Conservation (phyloP, 53 echinoderm and acorn worm species). For the Antedon mediterranea region DNA sequence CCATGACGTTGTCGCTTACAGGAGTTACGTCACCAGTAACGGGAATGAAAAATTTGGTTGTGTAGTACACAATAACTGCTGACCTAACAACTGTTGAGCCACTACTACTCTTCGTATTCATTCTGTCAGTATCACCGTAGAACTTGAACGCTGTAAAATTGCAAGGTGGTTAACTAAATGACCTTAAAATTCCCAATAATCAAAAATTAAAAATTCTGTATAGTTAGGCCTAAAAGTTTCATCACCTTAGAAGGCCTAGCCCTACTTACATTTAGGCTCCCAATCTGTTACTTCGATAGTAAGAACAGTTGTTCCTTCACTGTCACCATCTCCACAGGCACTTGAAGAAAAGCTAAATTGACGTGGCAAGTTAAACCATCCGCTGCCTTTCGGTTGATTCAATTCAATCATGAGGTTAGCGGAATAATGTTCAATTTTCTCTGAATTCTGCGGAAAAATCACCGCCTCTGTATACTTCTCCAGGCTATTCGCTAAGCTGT, state of each 20-base stretch:
- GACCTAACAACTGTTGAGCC: slow-evolving; percentile 7
- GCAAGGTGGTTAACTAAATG: too few species aligned
- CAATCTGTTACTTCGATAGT: not conserved
- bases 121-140: not conserved
- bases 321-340: not conserved
- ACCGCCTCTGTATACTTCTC: slow-evolving; percentile 51
- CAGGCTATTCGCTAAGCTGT: slow-evolving; percentile 45
- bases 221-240: too few species aligned
- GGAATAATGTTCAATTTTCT: not conserved
- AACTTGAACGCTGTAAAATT: not conserved
- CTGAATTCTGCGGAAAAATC: not conserved
- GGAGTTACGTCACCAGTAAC: slow-evolving; percentile 13
- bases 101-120: not conserved
- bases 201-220: too few species aligned
- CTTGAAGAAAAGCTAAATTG: not conserved
- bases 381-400: not conserved
- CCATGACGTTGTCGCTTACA: slow-evolving; percentile 22
- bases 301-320: not conserved
- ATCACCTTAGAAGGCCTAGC: too few species aligned
- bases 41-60: slow-evolving; percentile 37
- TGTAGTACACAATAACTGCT: slow-evolving; percentile 28
- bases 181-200: too few species aligned
- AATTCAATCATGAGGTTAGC: not conserved
- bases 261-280: not conserved
- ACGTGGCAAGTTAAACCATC: not conserved